Conservation (phyloP, 2,888 invertebrate genomes). For the Philopedon plagiatum region DNA sequence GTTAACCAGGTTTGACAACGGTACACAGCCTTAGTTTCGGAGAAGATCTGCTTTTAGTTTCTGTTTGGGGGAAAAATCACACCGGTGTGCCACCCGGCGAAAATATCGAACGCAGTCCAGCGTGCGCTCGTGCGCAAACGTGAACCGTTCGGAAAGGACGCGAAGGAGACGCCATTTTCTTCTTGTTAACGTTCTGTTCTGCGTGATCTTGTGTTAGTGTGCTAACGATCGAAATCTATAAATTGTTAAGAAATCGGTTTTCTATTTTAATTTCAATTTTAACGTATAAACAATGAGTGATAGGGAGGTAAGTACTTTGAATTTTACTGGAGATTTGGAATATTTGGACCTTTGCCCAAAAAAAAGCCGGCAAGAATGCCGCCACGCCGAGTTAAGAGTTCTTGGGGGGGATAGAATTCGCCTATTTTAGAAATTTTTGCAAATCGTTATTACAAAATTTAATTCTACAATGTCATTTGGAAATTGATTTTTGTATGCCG, state of each 20-base stretch:
- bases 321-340: conserved; percentile 23
- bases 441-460: too few species aligned
- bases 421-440: background rate
- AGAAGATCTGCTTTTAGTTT: too few species aligned
- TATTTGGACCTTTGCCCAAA: conserved; percentile 9
- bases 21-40: too few species aligned
- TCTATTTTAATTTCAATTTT: background rate
- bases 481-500: background rate
- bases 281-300: conserved; percentile 59
- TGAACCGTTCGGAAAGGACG: background rate
- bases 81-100: too few species aligned
- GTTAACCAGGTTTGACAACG: too few species aligned
- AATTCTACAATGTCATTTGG: too few species aligned
- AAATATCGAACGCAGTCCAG: too few species aligned
- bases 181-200: background rate
- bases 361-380: conserved; percentile 19
- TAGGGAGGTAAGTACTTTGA: conserved; percentile 60
- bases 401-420: background rate
- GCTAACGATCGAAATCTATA: too few species aligned
- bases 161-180: conserved; percentile 1
- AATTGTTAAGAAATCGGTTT: too few species aligned
- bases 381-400: background rate
- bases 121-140: too few species aligned
- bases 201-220: background rate
- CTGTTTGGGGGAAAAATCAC: too few species aligned